A percentile compares a stretch with the other conserved stretches of the same genome.
phyloP scores from a whole-genome alignment of 2,797 vertebrate species.

The Lacerta bilineata region DNA sequence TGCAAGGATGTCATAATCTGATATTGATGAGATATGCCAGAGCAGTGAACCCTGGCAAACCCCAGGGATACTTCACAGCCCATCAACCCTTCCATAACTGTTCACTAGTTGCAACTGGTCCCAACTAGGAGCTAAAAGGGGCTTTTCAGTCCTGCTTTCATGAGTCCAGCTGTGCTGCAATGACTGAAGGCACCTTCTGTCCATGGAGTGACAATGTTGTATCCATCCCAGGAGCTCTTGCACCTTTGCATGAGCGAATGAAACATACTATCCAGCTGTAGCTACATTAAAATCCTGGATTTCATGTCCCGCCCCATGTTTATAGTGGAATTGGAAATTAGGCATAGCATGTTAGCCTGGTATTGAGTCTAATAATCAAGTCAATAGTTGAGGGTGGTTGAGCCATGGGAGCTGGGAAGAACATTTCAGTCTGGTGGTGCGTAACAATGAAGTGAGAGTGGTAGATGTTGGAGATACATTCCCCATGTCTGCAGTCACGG shows the following conservation, averaged over 20 bases:
- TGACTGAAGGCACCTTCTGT: too few species aligned
- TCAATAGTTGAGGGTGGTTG: too few species aligned
- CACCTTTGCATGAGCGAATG: not conserved
- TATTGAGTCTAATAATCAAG: too few species aligned
- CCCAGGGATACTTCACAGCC: not conserved
- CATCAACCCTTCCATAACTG: not conserved
- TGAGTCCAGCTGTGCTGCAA: not conserved
- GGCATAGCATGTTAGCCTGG: too few species aligned
- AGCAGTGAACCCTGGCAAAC: not conserved
- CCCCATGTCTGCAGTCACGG: too few species aligned
- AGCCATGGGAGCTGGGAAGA: not conserved
- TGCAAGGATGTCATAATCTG: not conserved
- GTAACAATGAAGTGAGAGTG: not conserved
- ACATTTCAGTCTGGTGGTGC: not conserved
- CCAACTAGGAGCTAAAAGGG: not conserved
- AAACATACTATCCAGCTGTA: not conserved
- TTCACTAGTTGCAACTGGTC: not conserved
- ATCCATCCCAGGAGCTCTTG: not conserved
- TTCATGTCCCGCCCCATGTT: too few species aligned
- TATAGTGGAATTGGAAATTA: too few species aligned
- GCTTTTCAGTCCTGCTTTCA: not conserved
- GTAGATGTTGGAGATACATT: too few species aligned
- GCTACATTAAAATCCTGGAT: not conserved
- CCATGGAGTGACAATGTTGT: not conserved
- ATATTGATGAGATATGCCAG: not conserved